Evolutionary conservation across 2,797 vertebrate species (phyloP).

Genomic region (Threskiornis aethiopicus): DNA sequence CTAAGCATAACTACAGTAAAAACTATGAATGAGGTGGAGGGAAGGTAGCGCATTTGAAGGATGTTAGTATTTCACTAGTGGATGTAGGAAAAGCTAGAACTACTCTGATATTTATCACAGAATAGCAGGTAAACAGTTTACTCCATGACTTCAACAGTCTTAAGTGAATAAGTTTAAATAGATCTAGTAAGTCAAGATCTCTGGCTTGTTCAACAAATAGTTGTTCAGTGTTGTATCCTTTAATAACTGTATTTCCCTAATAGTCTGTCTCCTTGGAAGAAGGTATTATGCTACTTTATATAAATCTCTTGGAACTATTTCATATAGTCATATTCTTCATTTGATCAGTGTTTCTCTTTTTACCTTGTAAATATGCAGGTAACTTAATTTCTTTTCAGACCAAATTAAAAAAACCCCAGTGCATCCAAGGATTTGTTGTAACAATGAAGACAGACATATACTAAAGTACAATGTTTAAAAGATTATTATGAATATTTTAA

Average conservation of each 20-base stretch:
- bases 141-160: neutral
- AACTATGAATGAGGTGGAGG: fast-evolving
- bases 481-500: neutral
- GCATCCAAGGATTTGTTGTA: neutral
- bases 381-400: neutral
- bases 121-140: neutral
- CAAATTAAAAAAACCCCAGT: neutral
- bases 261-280: neutral
- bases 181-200: neutral
- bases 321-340: neutral
- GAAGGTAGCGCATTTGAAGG: neutral
- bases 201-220: neutral
- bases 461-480: neutral
- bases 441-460: fast-evolving
- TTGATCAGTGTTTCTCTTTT: neutral
- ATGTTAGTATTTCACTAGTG: neutral
- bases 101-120: neutral
- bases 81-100: neutral
- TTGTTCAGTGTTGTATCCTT: neutral
- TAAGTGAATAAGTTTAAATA: neutral
- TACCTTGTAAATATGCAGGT: neutral
- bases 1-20: neutral
- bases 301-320: neutral
- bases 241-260: neutral
- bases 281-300: neutral